These are phyloP conservation scores for Drosophila meridionalis DNA, from an alignment of 2,888 invertebrate genomes.

Conservation along the genomic window DNA sequence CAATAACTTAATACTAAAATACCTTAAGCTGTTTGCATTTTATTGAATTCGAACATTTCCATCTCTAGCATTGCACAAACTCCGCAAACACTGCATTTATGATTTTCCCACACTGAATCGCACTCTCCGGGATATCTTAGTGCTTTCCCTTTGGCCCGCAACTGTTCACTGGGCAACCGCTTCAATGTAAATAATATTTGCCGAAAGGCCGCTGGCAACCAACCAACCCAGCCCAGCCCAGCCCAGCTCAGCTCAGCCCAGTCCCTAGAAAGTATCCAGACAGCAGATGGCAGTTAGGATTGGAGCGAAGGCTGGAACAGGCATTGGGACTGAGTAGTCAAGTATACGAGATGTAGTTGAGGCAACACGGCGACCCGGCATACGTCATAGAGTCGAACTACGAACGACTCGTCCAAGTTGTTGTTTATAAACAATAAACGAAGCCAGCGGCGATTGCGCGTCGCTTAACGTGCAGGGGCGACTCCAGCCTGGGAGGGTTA, in stretches of 20 bases:
- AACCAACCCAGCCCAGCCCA: conserved; percentile 28
- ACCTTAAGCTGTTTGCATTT: conserved; percentile 7
- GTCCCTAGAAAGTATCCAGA: conserved; percentile 37
- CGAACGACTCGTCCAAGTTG: conserved; percentile 51
- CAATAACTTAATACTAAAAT: background rate
- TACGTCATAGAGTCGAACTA: conserved; percentile 65
- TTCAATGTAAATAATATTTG: conserved; percentile 68
- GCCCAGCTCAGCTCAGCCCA: conserved; percentile 32
- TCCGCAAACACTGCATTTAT: conserved; percentile 13
- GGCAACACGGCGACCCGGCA: conserved; percentile 59
- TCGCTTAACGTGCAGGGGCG: conserved; percentile 25
- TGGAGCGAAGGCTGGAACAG: conserved; percentile 5
- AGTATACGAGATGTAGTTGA: conserved; percentile 13
- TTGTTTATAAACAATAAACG: conserved; percentile 82
- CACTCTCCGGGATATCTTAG: conserved; percentile 10
- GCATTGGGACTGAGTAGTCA: conserved; percentile 8
- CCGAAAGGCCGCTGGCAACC: conserved; percentile 61
- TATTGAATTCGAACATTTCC: background rate
- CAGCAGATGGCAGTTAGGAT: conserved; percentile 23
- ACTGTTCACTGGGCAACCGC: conserved; percentile 75
- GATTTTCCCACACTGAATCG: conserved; percentile 22
- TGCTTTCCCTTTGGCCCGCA: conserved; percentile 28
- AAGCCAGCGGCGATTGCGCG: conserved; percentile 44
- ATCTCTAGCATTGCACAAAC: conserved; percentile 5
- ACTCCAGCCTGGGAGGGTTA: conserved; percentile 21